Evolutionary conservation across 2,888 invertebrate species (phyloP), one percentile per base, ranked within the genome.

Genomic region (Cheiracanthium punctorium): DNA sequence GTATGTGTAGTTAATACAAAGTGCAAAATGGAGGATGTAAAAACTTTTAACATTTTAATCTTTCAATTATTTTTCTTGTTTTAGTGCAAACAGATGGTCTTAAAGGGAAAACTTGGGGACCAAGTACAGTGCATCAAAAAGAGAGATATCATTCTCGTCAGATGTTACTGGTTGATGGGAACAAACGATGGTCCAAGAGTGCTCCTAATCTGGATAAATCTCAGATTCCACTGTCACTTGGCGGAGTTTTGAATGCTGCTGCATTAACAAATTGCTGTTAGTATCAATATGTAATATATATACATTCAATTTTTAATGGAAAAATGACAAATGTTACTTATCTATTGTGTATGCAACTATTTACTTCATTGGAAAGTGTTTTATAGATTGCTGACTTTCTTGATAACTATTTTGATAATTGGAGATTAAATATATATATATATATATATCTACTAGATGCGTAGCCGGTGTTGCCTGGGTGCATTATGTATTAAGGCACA

Each of bases 81-180:
- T 41, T 89, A 96, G 97, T 97, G 93, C 96, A 97, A 86, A 95
- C 96, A 88, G 97, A 97, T 93, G 97, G 97, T 91, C 96, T 96
- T 91, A 98, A 98, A 93, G 98, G 98, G 92, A 98, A 98, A 94
- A 98, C 98, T 88, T 98, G 98, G 98, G 98, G 98, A 90, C 98
- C 98, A 89, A 97, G 97, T 91, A 96, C 97, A 72, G 95, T 96
- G 91, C 97, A 97, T 93, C 96, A 96, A 93, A 96, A 96, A 90
- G 96, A 97, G 91, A 94, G 97, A 90, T 95, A 95, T 81, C 95
- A 95, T 90, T 93, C 90, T 90, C 92, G 93, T 90, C 92, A 92
- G 90, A 93, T 92, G 91, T 92, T 91, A 86, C 90, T 93, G 89
- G 91, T 91, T 82, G 92, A 92, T 77, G 92, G 92, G 80, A 92